Conservation (phyloP, 2,888 invertebrate species). For the Drosophila nigritarsus region DNA sequence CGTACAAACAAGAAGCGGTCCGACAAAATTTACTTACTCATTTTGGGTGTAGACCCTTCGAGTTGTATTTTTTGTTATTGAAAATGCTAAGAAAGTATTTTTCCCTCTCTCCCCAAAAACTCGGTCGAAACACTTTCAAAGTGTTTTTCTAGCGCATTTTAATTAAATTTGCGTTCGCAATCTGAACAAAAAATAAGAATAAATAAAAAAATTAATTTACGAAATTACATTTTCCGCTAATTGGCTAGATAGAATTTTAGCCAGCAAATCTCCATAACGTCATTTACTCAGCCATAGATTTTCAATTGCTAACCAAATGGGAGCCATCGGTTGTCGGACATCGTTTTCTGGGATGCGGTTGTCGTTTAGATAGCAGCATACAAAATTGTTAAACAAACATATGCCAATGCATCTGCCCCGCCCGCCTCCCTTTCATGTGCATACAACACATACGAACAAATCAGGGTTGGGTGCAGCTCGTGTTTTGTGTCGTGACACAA, state of each 20-base stretch:
- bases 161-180: slow-evolving; percentile 47
- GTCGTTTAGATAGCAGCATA: slow-evolving; percentile 36
- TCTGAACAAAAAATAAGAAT: slow-evolving; percentile 7
- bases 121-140: slow-evolving; percentile 41
- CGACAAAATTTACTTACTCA: slow-evolving; percentile 33
- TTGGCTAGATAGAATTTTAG: slow-evolving; percentile 38
- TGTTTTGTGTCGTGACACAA: slow-evolving; percentile 15
- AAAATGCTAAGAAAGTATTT: slow-evolving; percentile 57
- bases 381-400: slow-evolving; percentile 72
- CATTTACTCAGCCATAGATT: slow-evolving; percentile 32
- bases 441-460: neutral
- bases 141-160: slow-evolving; percentile 51
- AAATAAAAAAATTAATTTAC: slow-evolving; percentile 32
- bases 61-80: slow-evolving; percentile 52
- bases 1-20: slow-evolving; percentile 37
- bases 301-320: slow-evolving; percentile 47
- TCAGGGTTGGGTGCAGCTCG: neutral
- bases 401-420: slow-evolving; percentile 18
- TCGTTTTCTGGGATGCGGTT: slow-evolving; percentile 36
- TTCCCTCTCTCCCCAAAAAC: neutral
- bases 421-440: neutral
- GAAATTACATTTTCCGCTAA: slow-evolving; percentile 56
- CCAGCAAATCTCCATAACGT: slow-evolving; percentile 27
- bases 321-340: slow-evolving; percentile 24
- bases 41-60: slow-evolving; percentile 28